A percentile compares a stretch with the other conserved stretches of the same genome.
phyloP scores from a whole-genome alignment of 2,797 vertebrate species.

The Chiloscyllium punctatum region DNA sequence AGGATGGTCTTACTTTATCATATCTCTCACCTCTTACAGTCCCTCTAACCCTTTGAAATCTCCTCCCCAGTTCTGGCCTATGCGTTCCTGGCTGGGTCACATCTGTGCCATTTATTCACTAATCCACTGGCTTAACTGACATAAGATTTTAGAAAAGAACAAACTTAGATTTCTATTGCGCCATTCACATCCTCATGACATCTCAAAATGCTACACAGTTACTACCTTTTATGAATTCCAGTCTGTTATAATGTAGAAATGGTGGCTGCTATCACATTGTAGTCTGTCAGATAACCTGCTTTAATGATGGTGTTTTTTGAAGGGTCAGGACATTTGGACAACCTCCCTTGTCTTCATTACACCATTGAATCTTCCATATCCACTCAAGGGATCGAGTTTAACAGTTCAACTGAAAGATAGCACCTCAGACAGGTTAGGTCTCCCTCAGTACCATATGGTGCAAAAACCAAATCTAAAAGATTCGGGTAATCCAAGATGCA shows the following conservation, averaged over 20 bases:
- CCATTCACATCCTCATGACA: too few relatives aligned
- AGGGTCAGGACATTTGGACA: not conserved
- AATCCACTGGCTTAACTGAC: not conserved
- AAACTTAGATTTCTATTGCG: not conserved
- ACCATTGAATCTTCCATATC: not conserved
- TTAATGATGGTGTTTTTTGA: not conserved
- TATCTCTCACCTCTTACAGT: not conserved
- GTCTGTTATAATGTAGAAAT: not conserved
- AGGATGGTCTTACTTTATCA: not conserved
- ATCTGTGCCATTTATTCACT: not conserved
- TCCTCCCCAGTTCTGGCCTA: not conserved
- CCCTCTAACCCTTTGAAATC: not conserved
- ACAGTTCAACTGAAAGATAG: not conserved
- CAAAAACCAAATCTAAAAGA: not conserved
- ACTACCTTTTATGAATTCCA: not conserved
- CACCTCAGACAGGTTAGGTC: not conserved
- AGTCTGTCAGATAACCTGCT: not conserved
- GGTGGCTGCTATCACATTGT: not conserved
- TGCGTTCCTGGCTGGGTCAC: not conserved
- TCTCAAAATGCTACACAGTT: not conserved
- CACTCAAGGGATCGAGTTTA: not conserved
- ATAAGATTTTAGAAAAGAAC: not conserved
- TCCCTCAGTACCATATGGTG: not conserved
- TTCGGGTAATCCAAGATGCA: too few relatives aligned
- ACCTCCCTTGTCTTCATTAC: not conserved